These are phyloP conservation scores for Beroe ovata DNA, from an alignment of 37 sponge, comb jelly and placozoan genomes.

Conservation along the genomic window DNA sequence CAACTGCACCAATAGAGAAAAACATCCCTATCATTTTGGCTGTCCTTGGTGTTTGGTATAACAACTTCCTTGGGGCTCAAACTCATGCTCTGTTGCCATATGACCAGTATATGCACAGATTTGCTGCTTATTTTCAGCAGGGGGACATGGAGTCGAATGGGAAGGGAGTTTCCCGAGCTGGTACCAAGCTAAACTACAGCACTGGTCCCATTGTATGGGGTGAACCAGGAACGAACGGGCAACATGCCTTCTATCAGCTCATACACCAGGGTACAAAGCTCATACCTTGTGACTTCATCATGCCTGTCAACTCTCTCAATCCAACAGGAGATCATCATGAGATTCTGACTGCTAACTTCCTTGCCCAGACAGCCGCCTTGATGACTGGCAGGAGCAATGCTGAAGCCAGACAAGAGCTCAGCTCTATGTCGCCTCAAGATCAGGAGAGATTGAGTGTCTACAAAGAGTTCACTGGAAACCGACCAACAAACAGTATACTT, in stretches of 20 bases:
- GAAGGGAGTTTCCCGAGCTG: conserved; percentile 81
- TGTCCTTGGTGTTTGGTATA: conserved; percentile 97
- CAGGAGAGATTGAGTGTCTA: conserved; percentile 35
- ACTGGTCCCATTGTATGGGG: conserved; percentile 99
- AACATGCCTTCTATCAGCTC: conserved; percentile 99
- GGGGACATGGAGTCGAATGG: conserved; percentile 99
- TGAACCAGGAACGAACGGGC: conserved; percentile 99
- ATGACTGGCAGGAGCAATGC: conserved; percentile 93
- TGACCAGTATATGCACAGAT: conserved; percentile 94
- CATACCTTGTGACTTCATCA: conserved; percentile 97
- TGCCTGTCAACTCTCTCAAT: conserved; percentile 90
- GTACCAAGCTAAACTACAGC: conserved; percentile 82
- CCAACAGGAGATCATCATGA: conserved; percentile 95
- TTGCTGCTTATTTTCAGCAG: conserved; percentile 98
- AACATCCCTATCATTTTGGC: conserved; percentile 95
- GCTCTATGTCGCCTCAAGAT: conserved; percentile 13
- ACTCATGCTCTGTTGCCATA: conserved; percentile 95
- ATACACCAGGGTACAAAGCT: conserved; percentile 98
- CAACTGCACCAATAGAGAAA: conserved; percentile 86
- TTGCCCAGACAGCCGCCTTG: conserved; percentile 96
- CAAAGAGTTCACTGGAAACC: conserved; percentile 94
- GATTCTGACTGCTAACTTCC: conserved; percentile 95
- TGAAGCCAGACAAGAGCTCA: conserved; percentile 84
- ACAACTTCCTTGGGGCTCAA: conserved; percentile 97
- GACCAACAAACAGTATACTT: conserved; percentile 95